A percentile compares a stretch with the other conserved stretches of the same genome.
phyloP scores from a whole-genome alignment of 2,888 invertebrate genomes.

The Platynereis dumerilii region DNA sequence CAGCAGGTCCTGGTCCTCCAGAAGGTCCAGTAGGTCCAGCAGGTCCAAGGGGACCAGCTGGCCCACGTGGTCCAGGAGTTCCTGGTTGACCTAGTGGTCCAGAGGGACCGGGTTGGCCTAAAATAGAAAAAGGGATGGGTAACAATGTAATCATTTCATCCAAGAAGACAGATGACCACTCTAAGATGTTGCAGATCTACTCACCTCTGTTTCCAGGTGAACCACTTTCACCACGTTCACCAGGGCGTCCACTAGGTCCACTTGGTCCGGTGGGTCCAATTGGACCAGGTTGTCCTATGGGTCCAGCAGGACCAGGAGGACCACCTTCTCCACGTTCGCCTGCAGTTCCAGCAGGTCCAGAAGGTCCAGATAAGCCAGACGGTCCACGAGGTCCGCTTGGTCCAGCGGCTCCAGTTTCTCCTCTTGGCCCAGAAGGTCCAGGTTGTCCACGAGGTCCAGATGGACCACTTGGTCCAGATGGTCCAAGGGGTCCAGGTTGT shows the following conservation, averaged over 20 bases:
- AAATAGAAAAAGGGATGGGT: not conserved
- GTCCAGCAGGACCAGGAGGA: slow-evolving; percentile 24
- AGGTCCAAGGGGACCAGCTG: slow-evolving; percentile 15
- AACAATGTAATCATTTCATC: not conserved
- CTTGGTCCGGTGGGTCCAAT: slow-evolving; percentile 10
- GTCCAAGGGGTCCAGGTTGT: slow-evolving; percentile 61
- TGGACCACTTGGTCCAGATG: slow-evolving; percentile 26
- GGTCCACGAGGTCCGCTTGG: slow-evolving; percentile 18
- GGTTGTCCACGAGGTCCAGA: slow-evolving; percentile 28
- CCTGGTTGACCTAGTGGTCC: slow-evolving; percentile 22
- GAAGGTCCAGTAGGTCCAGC: slow-evolving; percentile 15
- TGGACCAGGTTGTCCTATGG: slow-evolving; percentile 16
- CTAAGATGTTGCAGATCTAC: too few relatives aligned
- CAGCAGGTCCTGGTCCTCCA: slow-evolving; percentile 44
- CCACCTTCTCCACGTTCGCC: slow-evolving; percentile 18
- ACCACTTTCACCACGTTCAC: slow-evolving; percentile 24
- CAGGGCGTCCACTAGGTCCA: slow-evolving; percentile 12
- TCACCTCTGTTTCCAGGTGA: not conserved
- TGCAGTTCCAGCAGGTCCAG: slow-evolving; percentile 9
- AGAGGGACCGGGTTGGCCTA: slow-evolving; percentile 4
- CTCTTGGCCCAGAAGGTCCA: slow-evolving; percentile 21
- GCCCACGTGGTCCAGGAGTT: slow-evolving; percentile 13
- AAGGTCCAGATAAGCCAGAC: slow-evolving; percentile 14
- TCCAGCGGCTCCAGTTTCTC: slow-evolving; percentile 22
- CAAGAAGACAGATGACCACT: not conserved